Conservation (phyloP, 1,140 invertebrate genomes). For the Diorhabda sublineata region DNA sequence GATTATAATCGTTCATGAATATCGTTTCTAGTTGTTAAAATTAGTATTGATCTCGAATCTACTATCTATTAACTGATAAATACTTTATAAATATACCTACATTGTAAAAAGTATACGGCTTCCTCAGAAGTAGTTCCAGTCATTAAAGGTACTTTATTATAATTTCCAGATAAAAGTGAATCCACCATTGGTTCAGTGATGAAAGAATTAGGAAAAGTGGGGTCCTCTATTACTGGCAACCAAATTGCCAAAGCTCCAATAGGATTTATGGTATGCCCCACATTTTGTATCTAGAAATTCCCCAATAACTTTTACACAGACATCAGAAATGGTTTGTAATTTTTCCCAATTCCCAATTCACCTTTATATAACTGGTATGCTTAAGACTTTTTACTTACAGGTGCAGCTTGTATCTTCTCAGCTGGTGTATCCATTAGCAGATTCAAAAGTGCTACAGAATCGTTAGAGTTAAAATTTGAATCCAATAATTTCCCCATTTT, state of each 20-base stretch:
- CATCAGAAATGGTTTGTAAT: background rate
- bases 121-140: conserved; percentile 8
- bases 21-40: too few relatives aligned
- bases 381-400: background rate
- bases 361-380: too few relatives aligned
- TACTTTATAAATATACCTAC: background rate
- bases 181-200: conserved; percentile 9
- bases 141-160: conserved; percentile 8
- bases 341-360: background rate
- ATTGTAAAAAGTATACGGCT: conserved; percentile 5
- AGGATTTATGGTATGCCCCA: background rate
- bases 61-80: too few relatives aligned
- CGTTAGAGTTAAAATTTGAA: conserved; percentile 4
- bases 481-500: conserved; percentile 11
- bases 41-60: too few relatives aligned
- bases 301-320: background rate
- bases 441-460: conserved; percentile 1
- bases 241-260: conserved; percentile 9
- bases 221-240: conserved; percentile 7
- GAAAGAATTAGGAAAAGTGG: background rate
- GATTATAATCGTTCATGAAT: too few relatives aligned
- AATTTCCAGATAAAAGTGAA: background rate
- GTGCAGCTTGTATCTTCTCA: background rate
- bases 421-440: background rate
- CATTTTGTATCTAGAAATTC: background rate